Evolutionary conservation across 2,797 vertebrate genomes (phyloP).

Genomic region (Spinibarbus caldwelli): DNA sequence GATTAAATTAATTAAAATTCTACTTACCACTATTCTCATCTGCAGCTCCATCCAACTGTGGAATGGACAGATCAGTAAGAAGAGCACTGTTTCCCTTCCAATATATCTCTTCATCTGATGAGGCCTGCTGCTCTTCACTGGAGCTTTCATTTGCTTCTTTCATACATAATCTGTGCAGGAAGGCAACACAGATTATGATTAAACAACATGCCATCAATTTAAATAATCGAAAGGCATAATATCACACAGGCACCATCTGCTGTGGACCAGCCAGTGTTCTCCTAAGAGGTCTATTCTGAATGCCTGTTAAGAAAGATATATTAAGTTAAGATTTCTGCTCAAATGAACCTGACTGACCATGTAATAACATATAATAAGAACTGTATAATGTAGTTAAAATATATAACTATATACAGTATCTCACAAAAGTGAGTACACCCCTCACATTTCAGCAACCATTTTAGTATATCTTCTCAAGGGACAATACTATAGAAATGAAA

Average conservation of each 20-base stretch:
- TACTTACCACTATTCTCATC: constrained; percentile 92
- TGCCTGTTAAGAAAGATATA: neutral
- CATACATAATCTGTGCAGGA: constrained; percentile 64
- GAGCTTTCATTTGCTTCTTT: constrained; percentile 83
- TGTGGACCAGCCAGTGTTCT: neutral
- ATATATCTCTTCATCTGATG: constrained; percentile 95
- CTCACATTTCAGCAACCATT: too few species aligned
- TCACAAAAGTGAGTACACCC: too few species aligned
- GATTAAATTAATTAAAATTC: neutral
- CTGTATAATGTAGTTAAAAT: neutral
- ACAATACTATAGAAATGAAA: too few species aligned
- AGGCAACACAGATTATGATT: constrained; percentile 28
- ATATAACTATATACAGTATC: neutral
- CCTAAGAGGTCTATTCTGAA: neutral
- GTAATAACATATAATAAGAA: neutral
- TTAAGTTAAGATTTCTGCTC: neutral
- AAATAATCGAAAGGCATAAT: constrained; percentile 13
- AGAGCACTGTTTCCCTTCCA: constrained; percentile 87
- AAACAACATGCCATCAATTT: constrained; percentile 23
- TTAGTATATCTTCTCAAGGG: too few species aligned
- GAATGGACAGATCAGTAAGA: constrained; percentile 90
- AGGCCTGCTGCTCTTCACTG: constrained; percentile 87
- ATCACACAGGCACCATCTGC: neutral
- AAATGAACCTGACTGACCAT: neutral
- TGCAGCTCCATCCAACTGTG: constrained; percentile 95